Base-by-base conservation (phyloP, 2,113 vertebrate species). In the Camarhynchus parvulus region DNA sequence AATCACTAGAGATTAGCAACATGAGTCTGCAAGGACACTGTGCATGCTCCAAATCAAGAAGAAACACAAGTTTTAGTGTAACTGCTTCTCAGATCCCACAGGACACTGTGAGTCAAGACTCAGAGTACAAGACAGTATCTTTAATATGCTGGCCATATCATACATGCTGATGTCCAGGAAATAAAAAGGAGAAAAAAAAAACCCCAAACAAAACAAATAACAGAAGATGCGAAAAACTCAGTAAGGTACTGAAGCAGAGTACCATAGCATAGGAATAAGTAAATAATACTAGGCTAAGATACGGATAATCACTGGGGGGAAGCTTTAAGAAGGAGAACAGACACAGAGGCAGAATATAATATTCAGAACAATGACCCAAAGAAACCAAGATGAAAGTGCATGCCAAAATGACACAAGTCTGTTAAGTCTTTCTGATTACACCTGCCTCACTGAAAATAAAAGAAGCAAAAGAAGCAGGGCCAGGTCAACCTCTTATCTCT, bases 171-270 rank as follows among this genome's bases (percentile, higher is more conserved):
- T 30, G 14, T 28, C 13, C 39, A 79, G 59, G 30, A 61, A 83
- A 76, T 3, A 64, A 77, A 91, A 84, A 25, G 5, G 3, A 23
- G 6, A 0, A n/a, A 39, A 56, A 56, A 68, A 56, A 2, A 0
- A 0, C 4, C 18, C 59, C 59, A 35, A 41, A 3, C 17, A 22
- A 16, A 83, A 27, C 7, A 33, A 66, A 39, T 24, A 41, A 61
- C 44, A 16, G 37, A 75, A 56, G 18, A 67, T 58, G 2, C 22
- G 16, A 61, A 83, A 28, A 92, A 72, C n/a, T 87, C 63, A 62
- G 37, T 35, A 58, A 83, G 28, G 8, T 28, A 56, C 50, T 37
- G 41, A 87, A 53, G 25, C 12, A 84, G 27, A 74, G 24, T 69
- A 82, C 22, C 23, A 16, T 5, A 81, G 37, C 22, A 69, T 11